Evolutionary conservation across 2,797 vertebrate species (phyloP).

Genomic region (Eleutherodactylus coqui): DNA sequence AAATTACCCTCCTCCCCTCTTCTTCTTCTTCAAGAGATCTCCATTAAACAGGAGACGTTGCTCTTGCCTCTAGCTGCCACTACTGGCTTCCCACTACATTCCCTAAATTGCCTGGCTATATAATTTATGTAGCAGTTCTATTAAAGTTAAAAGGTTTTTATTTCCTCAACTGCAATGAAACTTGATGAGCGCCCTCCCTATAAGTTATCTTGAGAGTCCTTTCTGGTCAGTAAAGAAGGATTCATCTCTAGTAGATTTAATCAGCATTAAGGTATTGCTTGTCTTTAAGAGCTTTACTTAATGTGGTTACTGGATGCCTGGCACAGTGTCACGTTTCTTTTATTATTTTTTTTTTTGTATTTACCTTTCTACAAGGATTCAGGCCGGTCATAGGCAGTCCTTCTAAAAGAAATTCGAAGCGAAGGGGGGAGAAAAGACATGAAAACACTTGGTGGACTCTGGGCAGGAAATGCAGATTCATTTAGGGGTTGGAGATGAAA

Average conservation of each 20-base stretch:
- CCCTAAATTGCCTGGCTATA: slow-evolving; percentile 91
- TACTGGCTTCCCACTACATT: slow-evolving; percentile 78
- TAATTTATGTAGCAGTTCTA: slow-evolving; percentile 96
- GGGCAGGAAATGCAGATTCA: slow-evolving; percentile 83
- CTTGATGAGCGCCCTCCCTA: slow-evolving; percentile 92
- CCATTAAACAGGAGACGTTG: slow-evolving; percentile 80
- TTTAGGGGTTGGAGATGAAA: slow-evolving; percentile 79
- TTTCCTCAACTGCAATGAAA: slow-evolving; percentile 86
- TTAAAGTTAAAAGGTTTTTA: slow-evolving; percentile 92
- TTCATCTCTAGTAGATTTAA: slow-evolving; percentile 98
- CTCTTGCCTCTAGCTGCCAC: slow-evolving; percentile 82
- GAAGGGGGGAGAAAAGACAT: slow-evolving; percentile 63
- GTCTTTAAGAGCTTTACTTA: slow-evolving; percentile 96
- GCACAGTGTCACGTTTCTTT: slow-evolving; percentile 83
- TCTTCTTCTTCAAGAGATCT: slow-evolving; percentile 70
- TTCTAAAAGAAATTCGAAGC: slow-evolving; percentile 76
- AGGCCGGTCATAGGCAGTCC: slow-evolving; percentile 71
- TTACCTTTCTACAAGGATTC: slow-evolving; percentile 89
- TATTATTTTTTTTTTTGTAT: slow-evolving; percentile 76
- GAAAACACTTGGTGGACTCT: slow-evolving; percentile 72
- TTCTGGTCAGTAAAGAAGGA: slow-evolving; percentile 89
- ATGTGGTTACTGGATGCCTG: slow-evolving; percentile 96
- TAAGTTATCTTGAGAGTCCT: slow-evolving; percentile 92
- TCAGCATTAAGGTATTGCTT: slow-evolving; percentile 96
- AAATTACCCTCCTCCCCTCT: slow-evolving; percentile 75